Evolutionary conservation across 2,113 vertebrate species (phyloP), one percentile per base, ranked within the genome.

Genomic region (Ctenodactylus gundi): DNA sequence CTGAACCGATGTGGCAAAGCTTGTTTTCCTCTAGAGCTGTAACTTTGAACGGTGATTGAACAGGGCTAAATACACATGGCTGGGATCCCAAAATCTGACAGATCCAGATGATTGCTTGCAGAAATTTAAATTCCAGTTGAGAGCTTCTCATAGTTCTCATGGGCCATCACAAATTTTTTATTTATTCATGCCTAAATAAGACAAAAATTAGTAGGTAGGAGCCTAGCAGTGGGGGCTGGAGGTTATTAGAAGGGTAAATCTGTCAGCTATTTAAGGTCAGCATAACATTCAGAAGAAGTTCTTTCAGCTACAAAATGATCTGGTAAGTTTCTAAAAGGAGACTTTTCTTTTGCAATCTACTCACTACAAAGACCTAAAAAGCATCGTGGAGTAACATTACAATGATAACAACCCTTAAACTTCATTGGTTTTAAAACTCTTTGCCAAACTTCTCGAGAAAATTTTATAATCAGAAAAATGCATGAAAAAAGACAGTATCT

Each of bases 121-220:
- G 94, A 96, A 94, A 88, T 94, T 82, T 94, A 97, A 96, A 93
- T 80, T 95, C 96, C 91, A 96, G 41, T 84, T 94, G 92, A 84
- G 44, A 87, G 83, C 88, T 97, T 92, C 57, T 97, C 94, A 94
- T 49, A 90, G 41, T 87, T 97, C 94, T 95, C 89, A 97, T 97
- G 76, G 36, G 82, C 65, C 94, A 95, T 94, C 90, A 97, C 94
- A 94, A 90, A 96, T 36, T 62, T 46, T n/a, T 76, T 95, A 92
- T 95, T 89, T 94, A 96, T 95, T 89, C 39, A 46, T 95, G 34
- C 91, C 73, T 93, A 90, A 95, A 72, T 86, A 94, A 89, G 44
- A 85, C 49, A 83, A 95, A n/a, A 94, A 87, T 96, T 91, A 91
- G 84, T 95, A 94, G 46, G 60, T 53, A 93, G 57, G 15, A 72